phyloP scores from a whole-genome alignment of 2,113 vertebrate genomes.

The Spilogale gracilis region DNA sequence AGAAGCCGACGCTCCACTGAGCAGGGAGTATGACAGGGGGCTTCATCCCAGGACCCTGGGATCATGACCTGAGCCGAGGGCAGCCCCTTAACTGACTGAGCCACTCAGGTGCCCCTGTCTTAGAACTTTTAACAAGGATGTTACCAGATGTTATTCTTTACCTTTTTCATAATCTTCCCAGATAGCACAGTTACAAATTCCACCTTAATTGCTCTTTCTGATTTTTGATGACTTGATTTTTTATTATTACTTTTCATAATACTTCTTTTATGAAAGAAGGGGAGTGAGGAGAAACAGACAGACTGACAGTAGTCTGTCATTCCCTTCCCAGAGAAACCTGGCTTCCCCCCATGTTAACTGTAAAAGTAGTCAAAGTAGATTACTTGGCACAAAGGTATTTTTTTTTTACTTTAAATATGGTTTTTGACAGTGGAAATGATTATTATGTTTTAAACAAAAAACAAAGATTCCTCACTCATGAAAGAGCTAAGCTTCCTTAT shows the following conservation, averaged over 20 bases:
- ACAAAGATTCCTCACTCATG: neutral
- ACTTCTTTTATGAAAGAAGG: neutral
- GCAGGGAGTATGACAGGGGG: too few relatives aligned
- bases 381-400: neutral
- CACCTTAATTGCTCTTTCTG: neutral
- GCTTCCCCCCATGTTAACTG: neutral
- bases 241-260: neutral
- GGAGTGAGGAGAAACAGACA: neutral
- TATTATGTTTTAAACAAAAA: neutral
- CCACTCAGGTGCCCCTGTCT: neutral
- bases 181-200: neutral
- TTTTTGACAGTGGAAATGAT: neutral
- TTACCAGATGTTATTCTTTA: slow-evolving; percentile 11
- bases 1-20: too few relatives aligned
- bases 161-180: neutral
- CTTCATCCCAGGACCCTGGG: too few relatives aligned
- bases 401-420: neutral
- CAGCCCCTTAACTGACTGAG: too few relatives aligned
- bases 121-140: neutral
- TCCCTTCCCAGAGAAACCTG: neutral
- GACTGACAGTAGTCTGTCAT: neutral
- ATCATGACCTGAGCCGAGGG: too few relatives aligned
- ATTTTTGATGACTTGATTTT: neutral
- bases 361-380: neutral
- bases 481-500: neutral